Evolutionary conservation across 2,888 invertebrate species (phyloP).

Genomic region (Nymphalis c-album): DNA sequence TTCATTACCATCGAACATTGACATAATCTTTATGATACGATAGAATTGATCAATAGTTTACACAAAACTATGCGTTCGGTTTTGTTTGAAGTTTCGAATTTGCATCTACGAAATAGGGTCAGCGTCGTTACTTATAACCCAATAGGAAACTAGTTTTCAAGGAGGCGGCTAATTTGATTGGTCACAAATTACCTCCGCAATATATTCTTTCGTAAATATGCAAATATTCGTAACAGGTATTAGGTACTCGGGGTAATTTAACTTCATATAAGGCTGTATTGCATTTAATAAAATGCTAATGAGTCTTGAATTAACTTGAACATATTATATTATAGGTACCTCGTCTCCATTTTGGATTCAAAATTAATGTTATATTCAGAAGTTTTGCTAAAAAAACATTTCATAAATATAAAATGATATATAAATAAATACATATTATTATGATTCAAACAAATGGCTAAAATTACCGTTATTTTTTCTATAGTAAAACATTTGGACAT

Average conservation of each 20-base stretch:
- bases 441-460: too few relatives aligned
- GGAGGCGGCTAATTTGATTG: conserved; percentile 2
- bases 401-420: too few relatives aligned
- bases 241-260: conserved; percentile 22
- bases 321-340: conserved; percentile 3
- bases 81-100: neutral
- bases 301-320: neutral
- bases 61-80: neutral
- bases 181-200: conserved; percentile 15
- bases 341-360: neutral
- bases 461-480: too few relatives aligned
- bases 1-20: too few relatives aligned
- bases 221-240: conserved; percentile 18
- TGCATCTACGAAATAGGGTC: conserved; percentile 1
- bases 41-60: too few relatives aligned
- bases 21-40: too few relatives aligned
- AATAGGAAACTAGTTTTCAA: conserved; percentile 9
- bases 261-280: conserved; percentile 17
- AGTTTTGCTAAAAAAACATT: too few relatives aligned
- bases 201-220: conserved; percentile 32
- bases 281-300: conserved; percentile 21
- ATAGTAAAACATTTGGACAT: too few relatives aligned
- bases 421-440: too few relatives aligned
- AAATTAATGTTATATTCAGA: neutral
- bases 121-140: neutral